phyloP scores from a whole-genome alignment of 2,113 vertebrate genomes.

The Tauraco erythrolophus region DNA sequence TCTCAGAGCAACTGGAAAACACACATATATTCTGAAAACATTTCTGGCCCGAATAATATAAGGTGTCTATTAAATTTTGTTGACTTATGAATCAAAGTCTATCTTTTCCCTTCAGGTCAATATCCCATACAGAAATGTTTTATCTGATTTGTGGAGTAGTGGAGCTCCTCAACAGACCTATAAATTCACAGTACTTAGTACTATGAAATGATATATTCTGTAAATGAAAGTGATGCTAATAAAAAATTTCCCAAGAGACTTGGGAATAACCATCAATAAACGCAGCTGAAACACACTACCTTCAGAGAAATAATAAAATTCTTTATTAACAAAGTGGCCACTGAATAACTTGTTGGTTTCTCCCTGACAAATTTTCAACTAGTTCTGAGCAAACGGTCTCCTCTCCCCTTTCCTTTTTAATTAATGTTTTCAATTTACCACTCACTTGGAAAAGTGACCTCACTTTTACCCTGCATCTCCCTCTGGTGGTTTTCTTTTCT shows the following conservation, averaged over 20 bases:
- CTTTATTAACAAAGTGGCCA: not conserved
- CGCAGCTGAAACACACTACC: not conserved
- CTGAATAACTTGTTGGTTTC: not conserved
- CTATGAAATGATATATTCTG: not conserved
- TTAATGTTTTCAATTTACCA: not conserved
- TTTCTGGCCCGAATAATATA: not conserved
- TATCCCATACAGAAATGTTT: not conserved
- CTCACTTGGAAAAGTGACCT: slow-evolving; percentile 1
- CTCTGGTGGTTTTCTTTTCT: slow-evolving; percentile 49
- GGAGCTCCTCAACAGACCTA: not conserved
- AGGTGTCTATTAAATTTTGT: not conserved
- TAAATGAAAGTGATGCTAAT: not conserved
- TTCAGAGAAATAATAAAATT: not conserved
- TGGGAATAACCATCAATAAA: not conserved
- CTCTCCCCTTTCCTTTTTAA: not conserved
- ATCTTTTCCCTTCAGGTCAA: not conserved
- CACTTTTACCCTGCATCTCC: slow-evolving; percentile 52
- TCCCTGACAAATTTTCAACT: not conserved
- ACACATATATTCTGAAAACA: not conserved
- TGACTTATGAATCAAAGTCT: not conserved
- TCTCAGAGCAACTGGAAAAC: not conserved
- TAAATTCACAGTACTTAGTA: not conserved
- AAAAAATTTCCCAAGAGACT: not conserved
- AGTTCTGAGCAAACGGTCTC: not conserved
- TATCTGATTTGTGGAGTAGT: not conserved